phyloP scores from a whole-genome alignment of 1,140 invertebrate genomes.

The Arion vulgaris region DNA sequence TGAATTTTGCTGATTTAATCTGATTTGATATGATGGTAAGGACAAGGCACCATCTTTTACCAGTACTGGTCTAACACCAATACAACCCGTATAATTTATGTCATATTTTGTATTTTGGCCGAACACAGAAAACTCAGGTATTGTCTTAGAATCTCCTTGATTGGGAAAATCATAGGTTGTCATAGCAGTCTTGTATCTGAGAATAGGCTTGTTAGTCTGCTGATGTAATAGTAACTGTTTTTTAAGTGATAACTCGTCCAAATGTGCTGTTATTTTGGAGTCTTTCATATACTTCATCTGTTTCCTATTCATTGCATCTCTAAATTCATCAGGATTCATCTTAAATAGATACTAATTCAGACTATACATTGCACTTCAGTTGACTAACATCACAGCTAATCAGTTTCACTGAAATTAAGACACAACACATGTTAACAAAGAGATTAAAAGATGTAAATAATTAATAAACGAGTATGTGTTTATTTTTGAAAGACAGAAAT shows the following conservation, averaged over 20 bases:
- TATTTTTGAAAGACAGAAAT: no score
- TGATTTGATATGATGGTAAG: neutral
- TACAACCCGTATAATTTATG: conserved; percentile 4
- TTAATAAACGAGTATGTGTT: neutral
- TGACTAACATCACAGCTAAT: neutral
- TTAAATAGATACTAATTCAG: neutral
- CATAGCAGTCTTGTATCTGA: conserved; percentile 61
- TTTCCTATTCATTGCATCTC: neutral
- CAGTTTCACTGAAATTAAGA: conserved; percentile 95
- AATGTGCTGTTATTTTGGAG: conserved; percentile 30
- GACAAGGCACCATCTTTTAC: neutral
- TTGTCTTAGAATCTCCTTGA: conserved; percentile 26
- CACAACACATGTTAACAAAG: conserved; percentile 69
- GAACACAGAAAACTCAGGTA: neutral
- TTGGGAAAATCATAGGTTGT: conserved; percentile 56
- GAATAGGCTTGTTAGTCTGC: conserved; percentile 61
- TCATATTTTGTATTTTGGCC: neutral
- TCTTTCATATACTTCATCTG: neutral
- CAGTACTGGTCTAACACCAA: conserved; percentile 8
- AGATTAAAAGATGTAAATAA: neutral
- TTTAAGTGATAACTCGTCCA: conserved; percentile 61
- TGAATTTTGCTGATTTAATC: neutral
- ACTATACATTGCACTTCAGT: neutral
- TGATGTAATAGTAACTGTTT: conserved; percentile 67
- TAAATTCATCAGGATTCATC: conserved; percentile 23